Percentiles rank a stretch among this genome's conserved stretches.
phyloP scores from a whole-genome alignment of 1,140 invertebrate species.

The Hermetia illucens region DNA sequence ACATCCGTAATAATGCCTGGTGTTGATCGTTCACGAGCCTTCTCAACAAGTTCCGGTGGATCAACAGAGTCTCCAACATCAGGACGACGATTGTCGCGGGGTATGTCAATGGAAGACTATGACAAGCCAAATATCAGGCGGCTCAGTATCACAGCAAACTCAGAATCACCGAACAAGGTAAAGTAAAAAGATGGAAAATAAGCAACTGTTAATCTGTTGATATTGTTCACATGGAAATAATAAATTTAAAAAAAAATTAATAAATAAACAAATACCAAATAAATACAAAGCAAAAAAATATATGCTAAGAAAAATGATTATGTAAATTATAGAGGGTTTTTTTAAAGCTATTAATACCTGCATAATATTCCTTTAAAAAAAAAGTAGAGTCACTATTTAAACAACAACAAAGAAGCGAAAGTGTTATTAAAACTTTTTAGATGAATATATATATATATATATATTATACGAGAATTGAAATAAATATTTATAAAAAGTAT shows the following conservation, averaged over 20 bases:
- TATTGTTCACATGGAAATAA: not conserved
- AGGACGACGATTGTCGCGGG: conserved; percentile 41
- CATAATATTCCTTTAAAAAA: too few relatives aligned
- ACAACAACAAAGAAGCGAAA: too few relatives aligned
- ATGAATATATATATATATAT: too few relatives aligned
- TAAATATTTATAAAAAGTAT: too few relatives aligned
- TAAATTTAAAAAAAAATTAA: not conserved
- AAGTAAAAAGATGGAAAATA: conserved; percentile 14
- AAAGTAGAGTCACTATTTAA: too few relatives aligned
- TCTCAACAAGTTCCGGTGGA: conserved; percentile 37
- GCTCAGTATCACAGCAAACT: conserved; percentile 47
- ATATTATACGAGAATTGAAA: too few relatives aligned
- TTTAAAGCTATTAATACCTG: too few relatives aligned
- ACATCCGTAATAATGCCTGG: conserved; percentile 58
- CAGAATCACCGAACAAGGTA: conserved; percentile 19
- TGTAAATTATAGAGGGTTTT: not conserved
- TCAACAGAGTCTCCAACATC: conserved; percentile 23
- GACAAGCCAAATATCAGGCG: conserved; percentile 60
- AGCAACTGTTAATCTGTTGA: not conserved
- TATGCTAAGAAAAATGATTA: not conserved
- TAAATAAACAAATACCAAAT: not conserved
- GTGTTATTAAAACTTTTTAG: too few relatives aligned
- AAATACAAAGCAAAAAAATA: not conserved
- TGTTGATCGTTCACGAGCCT: conserved; percentile 44
- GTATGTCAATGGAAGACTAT: conserved; percentile 71